Evolutionary conservation across 2,888 invertebrate genomes (phyloP).

Genomic region (Drosophila cracens): DNA sequence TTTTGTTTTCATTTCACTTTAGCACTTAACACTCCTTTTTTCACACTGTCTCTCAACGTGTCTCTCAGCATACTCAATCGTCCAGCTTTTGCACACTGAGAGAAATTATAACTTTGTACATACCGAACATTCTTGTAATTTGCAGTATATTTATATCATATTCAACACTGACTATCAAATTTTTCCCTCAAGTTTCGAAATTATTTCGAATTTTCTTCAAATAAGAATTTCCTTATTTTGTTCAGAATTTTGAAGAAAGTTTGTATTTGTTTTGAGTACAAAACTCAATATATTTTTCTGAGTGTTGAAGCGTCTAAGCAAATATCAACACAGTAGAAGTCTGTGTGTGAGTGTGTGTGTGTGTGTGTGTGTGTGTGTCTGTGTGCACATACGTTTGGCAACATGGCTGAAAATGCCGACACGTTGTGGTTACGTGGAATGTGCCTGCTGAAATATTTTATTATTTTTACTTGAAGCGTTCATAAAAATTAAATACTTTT

Average conservation of each 20-base stretch:
- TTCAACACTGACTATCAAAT: neutral
- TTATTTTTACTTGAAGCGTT: conserved; percentile 62
- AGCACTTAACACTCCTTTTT: neutral
- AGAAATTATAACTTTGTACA: neutral
- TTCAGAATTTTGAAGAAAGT: neutral
- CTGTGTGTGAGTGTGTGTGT: conserved; percentile 3
- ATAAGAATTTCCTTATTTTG: neutral
- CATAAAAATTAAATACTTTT: conserved; percentile 68
- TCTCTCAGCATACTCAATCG: conserved; percentile 13
- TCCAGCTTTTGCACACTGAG: conserved; percentile 17
- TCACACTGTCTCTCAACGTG: neutral
- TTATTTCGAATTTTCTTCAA: neutral
- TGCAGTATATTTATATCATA: neutral
- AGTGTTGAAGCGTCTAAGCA: conserved; percentile 25
- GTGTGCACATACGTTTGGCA: conserved; percentile 27
- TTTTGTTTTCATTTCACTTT: neutral
- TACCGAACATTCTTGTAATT: neutral
- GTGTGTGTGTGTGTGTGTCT: conserved; percentile 17
- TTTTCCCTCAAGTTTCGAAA: neutral
- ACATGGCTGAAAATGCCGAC: conserved; percentile 21
- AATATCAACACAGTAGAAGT: conserved; percentile 24
- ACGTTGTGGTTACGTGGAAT: conserved; percentile 17
- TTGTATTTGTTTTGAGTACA: neutral
- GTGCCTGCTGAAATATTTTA: conserved; percentile 53
- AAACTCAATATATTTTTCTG: neutral